Evolutionary conservation across 1,140 invertebrate genomes (phyloP), one percentile per base, ranked within the genome.

Genomic region (Dreissena rostriformis): DNA sequence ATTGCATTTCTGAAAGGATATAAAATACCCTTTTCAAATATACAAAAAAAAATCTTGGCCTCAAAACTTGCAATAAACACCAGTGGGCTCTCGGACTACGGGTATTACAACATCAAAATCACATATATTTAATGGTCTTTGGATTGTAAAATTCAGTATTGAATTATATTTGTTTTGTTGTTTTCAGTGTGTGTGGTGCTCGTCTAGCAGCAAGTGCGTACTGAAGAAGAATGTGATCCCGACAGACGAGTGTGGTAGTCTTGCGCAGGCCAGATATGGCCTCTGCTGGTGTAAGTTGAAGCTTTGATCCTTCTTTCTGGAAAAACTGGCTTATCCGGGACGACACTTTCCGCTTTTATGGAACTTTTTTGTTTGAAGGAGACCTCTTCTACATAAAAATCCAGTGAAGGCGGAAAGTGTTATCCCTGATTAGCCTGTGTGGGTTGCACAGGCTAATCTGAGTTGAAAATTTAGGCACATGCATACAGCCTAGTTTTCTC

Each of bases 121-220:
- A 10, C 61, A 57, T 57, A 76, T 28, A 55, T 24, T n/a, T 22
- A 49, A 81, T 17, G 19, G 24, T 29, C 19, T 26, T 66, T 10
- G 10, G 8, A n/a, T 19, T 19, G 10, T 19, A 19, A 82, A 39
- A 66, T 22, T 49, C 14, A 19, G 51, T 22, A 52, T 71, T n/a
- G 28, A 76, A 68, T 12, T 29, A 12, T 10, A 61, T 63, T 11
- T 26, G 29, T 17, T 72, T 65, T 12, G 11, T 1, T 82, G 77
- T 10, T 79, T 85, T 49, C 79, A 91, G 90, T 91, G 90, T 73
- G 53, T 91, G 53, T 91, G 87, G 85, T 91, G 90, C 63, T 80
- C 87, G 6, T 72, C 82, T n/a, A 68, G 86, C 53, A 86, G 73
- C n/a, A 79, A 52, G 28, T 91, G 90, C 71, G 71, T 84, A 79